phyloP scores from a whole-genome alignment of 1,140 invertebrate species.

The Proctacanthus coquilletti region DNA sequence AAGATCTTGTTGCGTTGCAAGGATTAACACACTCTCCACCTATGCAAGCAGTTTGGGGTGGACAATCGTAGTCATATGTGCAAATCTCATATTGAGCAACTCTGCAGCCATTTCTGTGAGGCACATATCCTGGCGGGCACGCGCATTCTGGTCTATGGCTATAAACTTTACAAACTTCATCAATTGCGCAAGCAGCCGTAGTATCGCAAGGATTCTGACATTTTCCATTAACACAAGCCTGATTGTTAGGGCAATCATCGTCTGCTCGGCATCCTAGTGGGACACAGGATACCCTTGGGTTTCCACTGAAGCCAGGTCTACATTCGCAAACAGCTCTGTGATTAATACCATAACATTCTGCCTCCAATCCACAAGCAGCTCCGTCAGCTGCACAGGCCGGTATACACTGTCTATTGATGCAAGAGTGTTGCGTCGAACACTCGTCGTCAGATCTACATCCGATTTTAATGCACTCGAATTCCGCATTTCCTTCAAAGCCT shows the following conservation, averaged over 20 bases:
- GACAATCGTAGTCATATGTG: conserved; percentile 63
- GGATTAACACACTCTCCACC: conserved; percentile 68
- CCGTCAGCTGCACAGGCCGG: conserved; percentile 55
- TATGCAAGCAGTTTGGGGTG: conserved; percentile 65
- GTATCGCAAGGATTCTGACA: conserved; percentile 60
- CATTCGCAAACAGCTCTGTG: conserved; percentile 63
- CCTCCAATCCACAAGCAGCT: conserved; percentile 48
- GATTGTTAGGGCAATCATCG: conserved; percentile 54
- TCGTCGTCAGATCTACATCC: conserved; percentile 57
- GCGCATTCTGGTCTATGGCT: conserved; percentile 60
- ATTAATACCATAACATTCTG: conserved; percentile 58
- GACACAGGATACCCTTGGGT: conserved; percentile 60
- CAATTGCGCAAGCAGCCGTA: conserved; percentile 46
- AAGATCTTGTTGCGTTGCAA: conserved; percentile 62
- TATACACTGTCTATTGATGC: conserved; percentile 61
- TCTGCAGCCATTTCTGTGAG: conserved; percentile 50
- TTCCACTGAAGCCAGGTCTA: conserved; percentile 60
- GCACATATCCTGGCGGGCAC: conserved; percentile 61
- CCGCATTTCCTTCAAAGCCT: conserved; percentile 67
- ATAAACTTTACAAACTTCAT: conserved; percentile 57
- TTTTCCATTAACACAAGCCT: conserved; percentile 62
- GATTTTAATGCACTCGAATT: conserved; percentile 53
- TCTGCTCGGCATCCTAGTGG: conserved; percentile 60
- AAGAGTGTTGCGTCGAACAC: conserved; percentile 59
- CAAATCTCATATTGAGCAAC: conserved; percentile 44